Evolutionary conservation across 2,797 vertebrate genomes (phyloP).

Genomic region (Oryzias dopingdopingensis): DNA sequence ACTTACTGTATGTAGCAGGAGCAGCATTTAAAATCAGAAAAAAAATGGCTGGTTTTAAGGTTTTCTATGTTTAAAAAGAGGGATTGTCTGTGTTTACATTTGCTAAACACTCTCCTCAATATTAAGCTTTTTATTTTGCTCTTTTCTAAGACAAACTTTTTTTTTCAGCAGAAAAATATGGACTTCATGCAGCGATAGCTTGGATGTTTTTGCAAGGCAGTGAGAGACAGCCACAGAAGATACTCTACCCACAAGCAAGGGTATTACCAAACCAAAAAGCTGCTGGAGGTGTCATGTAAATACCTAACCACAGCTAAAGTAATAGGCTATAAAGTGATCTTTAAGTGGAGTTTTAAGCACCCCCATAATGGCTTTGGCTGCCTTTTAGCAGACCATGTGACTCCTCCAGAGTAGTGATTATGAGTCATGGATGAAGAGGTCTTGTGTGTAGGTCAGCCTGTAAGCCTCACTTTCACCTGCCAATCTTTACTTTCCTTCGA

Average conservation of each 20-base stretch:
- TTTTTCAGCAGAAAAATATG: conserved; percentile 19
- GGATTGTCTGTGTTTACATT: neutral
- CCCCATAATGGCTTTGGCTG: conserved; percentile 97
- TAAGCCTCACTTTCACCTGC: conserved; percentile 98
- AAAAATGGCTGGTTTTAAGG: conserved; percentile 15
- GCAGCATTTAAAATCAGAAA: conserved; percentile 69
- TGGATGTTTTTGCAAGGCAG: conserved; percentile 79
- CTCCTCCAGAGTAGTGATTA: conserved; percentile 99
- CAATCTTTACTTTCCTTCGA: conserved; percentile 93
- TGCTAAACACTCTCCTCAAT: conserved; percentile 1
- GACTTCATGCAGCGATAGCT: conserved; percentile 29
- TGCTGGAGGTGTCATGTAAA: conserved; percentile 99
- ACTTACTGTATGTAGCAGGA: conserved; percentile 46
- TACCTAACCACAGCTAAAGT: conserved; percentile 99
- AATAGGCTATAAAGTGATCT: conserved; percentile 99
- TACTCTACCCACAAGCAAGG: conserved; percentile 74
- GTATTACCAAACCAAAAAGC: conserved; percentile 95
- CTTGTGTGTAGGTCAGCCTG: conserved; percentile 94
- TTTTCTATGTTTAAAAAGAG: neutral
- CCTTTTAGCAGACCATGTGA: conserved; percentile 97
- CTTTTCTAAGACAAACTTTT: neutral
- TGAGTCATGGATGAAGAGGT: conserved; percentile 98
- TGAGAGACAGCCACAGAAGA: conserved; percentile 58
- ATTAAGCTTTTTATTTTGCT: conserved; percentile 13
- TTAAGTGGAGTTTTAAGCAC: conserved; percentile 99